phyloP scores from a whole-genome alignment of 2,113 vertebrate genomes.

The Morone saxatilis region DNA sequence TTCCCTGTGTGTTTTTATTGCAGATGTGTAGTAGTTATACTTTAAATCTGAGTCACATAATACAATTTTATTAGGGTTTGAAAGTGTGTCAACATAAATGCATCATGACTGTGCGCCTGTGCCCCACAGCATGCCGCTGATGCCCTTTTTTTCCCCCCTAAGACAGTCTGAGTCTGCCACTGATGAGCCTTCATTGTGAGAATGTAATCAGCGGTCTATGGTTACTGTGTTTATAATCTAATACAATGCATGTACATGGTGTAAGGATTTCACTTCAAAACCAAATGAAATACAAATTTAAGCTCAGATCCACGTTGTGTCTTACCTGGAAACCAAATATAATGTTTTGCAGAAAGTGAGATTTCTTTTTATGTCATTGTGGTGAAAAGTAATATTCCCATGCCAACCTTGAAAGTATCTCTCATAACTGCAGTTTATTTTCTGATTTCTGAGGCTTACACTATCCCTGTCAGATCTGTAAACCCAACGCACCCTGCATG shows the following conservation, averaged over 20 bases:
- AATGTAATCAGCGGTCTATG: background rate
- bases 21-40: no score
- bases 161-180: no score
- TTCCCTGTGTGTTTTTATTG: no score
- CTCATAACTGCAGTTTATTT: constrained; percentile 23
- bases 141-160: no score
- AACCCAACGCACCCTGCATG: background rate
- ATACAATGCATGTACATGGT: background rate
- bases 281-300: constrained; percentile 1
- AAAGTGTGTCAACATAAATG: no score
- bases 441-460: constrained; percentile 35
- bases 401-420: background rate
- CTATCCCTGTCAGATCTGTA: constrained; percentile 32
- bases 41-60: no score
- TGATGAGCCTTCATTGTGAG: no score
- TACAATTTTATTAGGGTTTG: no score
- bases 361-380: background rate
- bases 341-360: background rate
- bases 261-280: constrained; percentile 4
- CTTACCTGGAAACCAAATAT: background rate
- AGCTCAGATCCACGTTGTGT: background rate
- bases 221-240: constrained; percentile 6
- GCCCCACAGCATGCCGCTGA: no score
- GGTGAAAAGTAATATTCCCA: constrained; percentile 26
- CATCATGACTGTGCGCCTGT: no score